phyloP scores from a whole-genome alignment of 2,888 invertebrate species.

The Aspidapion aeneum region DNA sequence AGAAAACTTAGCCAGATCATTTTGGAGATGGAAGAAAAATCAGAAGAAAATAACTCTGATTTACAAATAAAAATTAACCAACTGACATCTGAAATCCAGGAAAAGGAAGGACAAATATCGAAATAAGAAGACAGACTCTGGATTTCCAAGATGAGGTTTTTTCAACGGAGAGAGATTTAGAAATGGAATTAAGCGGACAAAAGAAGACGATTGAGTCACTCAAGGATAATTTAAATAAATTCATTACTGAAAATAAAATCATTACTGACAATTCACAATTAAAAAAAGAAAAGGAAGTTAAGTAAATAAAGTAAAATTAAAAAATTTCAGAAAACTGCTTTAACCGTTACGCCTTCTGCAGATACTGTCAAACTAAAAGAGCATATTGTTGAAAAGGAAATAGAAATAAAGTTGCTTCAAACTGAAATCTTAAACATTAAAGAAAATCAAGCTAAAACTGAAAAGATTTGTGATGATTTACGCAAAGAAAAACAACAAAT shows the following conservation, averaged over 20 bases:
- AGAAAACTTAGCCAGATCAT: not conserved
- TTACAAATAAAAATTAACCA: not conserved
- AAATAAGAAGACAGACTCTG: not conserved
- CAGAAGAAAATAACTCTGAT: not conserved
- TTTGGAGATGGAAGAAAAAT: not conserved
- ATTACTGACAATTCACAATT: not conserved
- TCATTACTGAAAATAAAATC: not conserved
- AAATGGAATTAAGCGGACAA: not conserved
- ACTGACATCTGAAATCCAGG: not conserved
- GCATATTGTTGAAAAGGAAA: not conserved
- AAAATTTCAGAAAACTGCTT: not conserved
- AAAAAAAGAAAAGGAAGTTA: not conserved
- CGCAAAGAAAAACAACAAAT: not conserved
- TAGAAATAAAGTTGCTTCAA: not conserved
- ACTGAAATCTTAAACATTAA: not conserved
- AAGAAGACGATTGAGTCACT: not conserved
- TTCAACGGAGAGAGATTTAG: not conserved
- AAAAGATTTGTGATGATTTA: not conserved
- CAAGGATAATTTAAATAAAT: not conserved
- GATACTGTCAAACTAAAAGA: not conserved
- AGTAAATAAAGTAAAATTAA: not conserved
- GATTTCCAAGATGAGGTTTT: not conserved
- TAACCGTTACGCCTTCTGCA: not conserved
- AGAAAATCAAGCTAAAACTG: not conserved
- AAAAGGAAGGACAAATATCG: not conserved